Evolutionary conservation across 2,113 vertebrate species (phyloP).

Genomic region (Rynchops niger): DNA sequence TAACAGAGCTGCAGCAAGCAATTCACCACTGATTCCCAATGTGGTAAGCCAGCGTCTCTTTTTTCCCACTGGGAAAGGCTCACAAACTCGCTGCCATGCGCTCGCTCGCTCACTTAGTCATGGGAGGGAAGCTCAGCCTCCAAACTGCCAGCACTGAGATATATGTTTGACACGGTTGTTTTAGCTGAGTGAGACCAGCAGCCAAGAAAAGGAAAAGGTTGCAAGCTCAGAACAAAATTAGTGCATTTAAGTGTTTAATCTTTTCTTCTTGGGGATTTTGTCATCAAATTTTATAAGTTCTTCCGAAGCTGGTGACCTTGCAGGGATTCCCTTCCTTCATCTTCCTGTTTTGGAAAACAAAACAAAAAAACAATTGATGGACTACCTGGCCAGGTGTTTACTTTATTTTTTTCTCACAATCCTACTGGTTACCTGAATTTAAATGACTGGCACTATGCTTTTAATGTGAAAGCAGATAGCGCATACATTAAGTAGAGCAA

Average conservation of each 20-base stretch:
- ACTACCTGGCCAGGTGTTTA: neutral
- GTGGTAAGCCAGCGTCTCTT: neutral
- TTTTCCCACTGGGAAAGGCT: neutral
- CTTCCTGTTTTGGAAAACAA: neutral
- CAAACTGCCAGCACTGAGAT: neutral
- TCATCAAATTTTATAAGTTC: neutral
- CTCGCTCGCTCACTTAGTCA: rapidly evolving
- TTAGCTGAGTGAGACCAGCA: neutral
- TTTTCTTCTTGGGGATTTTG: neutral
- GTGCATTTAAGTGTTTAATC: neutral
- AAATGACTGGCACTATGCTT: neutral
- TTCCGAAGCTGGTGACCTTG: neutral
- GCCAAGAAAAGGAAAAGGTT: neutral
- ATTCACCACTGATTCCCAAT: neutral
- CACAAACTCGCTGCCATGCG: rapidly evolving
- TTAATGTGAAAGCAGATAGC: neutral
- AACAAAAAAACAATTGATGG: neutral
- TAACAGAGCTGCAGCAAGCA: neutral
- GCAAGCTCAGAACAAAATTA: neutral
- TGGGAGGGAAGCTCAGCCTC: neutral
- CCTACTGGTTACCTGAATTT: neutral
- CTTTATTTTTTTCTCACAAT: neutral
- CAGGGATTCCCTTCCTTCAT: neutral
- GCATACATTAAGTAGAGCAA: neutral
- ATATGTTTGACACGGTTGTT: neutral